A percentile compares a stretch with the other conserved stretches of the same genome.
Evolutionary conservation across 2,113 vertebrate species (phyloP).

Genomic region (Oxyura jamaicensis): DNA sequence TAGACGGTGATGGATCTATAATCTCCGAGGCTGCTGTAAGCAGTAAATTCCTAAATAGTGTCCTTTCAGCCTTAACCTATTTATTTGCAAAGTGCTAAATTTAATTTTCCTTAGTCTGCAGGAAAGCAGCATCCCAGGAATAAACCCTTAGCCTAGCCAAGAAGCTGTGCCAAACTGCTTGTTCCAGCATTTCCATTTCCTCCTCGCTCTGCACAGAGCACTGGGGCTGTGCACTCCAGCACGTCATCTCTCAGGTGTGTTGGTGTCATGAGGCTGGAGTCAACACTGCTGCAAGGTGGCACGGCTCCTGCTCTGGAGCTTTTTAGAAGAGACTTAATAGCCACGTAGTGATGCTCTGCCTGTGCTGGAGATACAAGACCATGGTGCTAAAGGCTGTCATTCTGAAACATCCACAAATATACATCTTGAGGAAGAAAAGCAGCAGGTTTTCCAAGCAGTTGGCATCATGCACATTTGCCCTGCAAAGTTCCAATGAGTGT

Average conservation of each 20-base stretch:
- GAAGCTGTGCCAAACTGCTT: conserved; percentile 60
- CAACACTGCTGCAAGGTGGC: neutral
- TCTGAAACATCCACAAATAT: neutral
- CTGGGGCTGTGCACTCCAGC: neutral
- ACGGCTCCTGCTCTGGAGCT: neutral
- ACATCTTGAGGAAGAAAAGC: neutral
- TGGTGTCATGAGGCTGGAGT: neutral
- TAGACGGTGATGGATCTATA: conserved; percentile 70
- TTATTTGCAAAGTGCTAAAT: conserved; percentile 76
- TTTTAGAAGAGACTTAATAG: neutral
- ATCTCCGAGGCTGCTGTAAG: conserved; percentile 62
- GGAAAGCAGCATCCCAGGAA: conserved; percentile 69
- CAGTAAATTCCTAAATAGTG: conserved; percentile 71
- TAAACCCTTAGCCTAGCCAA: conserved; percentile 67
- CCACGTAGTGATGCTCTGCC: neutral
- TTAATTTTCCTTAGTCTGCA: conserved; percentile 73
- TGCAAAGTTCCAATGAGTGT: neutral
- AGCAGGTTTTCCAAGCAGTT: neutral
- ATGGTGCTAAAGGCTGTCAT: neutral
- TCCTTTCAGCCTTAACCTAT: conserved; percentile 74
- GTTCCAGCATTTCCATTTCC: conserved; percentile 63
- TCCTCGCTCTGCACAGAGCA: neutral
- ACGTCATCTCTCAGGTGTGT: neutral
- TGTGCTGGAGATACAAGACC: neutral
- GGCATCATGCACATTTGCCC: rapidly evolving